These are phyloP conservation scores for Scaptodrosophila latifasciaeformis DNA, from an alignment of 2,888 invertebrate species.

Conservation along the genomic window DNA sequence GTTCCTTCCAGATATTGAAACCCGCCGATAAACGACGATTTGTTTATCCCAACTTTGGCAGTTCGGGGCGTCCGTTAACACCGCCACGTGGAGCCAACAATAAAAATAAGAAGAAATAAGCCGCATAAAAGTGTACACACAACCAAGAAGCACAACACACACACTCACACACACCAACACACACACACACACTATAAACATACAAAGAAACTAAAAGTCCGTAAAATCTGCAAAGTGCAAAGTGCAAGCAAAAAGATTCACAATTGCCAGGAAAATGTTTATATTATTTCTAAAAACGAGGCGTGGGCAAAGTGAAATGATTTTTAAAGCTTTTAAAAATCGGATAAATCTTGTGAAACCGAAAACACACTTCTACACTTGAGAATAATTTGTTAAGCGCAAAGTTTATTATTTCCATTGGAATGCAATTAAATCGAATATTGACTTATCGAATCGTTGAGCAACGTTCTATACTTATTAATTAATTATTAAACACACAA, in stretches of 20 bases:
- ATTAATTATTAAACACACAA: too few relatives aligned
- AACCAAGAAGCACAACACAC: constrained; percentile 27
- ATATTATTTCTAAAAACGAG: too few relatives aligned
- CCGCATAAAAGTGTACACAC: constrained; percentile 41
- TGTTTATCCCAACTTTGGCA: constrained; percentile 92
- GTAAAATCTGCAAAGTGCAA: constrained; percentile 3
- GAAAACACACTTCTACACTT: not conserved
- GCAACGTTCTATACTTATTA: constrained; percentile 43
- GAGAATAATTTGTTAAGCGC: constrained; percentile 28
- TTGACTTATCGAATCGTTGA: constrained; percentile 57
- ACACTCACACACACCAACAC: constrained; percentile 16
- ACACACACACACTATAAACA: constrained; percentile 33
- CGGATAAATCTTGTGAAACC: too few relatives aligned
- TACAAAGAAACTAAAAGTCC: constrained; percentile 14
- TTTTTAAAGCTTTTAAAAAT: too few relatives aligned
- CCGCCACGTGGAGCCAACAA: constrained; percentile 96
- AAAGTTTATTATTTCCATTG: constrained; percentile 17
- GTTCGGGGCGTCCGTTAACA: constrained; percentile 97
- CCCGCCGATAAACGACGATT: constrained; percentile 99
- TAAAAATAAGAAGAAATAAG: constrained; percentile 96
- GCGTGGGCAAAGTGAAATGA: too few relatives aligned
- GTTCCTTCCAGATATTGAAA: constrained; percentile 97
- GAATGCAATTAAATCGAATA: constrained; percentile 64
- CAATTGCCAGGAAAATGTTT: too few relatives aligned
- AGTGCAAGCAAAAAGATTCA: constrained; percentile 8